Evolutionary conservation across 1,140 invertebrate species (phyloP).

Genomic region (Listronotus bonariensis): DNA sequence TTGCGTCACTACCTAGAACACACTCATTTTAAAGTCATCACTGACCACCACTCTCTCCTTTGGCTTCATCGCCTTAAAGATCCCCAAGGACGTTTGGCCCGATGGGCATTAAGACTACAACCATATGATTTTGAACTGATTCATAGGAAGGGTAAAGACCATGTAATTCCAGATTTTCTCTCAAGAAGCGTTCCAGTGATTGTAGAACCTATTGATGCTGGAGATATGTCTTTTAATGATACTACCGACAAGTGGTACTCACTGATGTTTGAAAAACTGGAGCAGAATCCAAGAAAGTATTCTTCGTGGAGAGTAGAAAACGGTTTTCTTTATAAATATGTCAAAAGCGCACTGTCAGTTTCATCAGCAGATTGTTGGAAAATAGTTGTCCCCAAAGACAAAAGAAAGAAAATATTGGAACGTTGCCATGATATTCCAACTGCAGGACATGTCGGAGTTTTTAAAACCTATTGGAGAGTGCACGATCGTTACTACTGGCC

Average conservation of each 20-base stretch:
- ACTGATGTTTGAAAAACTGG: constrained; percentile 1
- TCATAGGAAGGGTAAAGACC: neutral
- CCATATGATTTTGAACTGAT: neutral
- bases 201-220: neutral
- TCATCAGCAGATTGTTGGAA: constrained; percentile 8
- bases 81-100: too few relatives aligned
- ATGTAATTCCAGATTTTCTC: neutral
- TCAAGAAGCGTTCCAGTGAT: neutral
- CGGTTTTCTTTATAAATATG: constrained; percentile 10
- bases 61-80: too few relatives aligned
- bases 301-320: constrained; percentile 5
- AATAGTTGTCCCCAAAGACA: too few relatives aligned
- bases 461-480: constrained; percentile 16
- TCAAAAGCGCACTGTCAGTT: neutral
- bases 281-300: constrained; percentile 1
- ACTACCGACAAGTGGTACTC: constrained; percentile 8
- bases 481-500: constrained; percentile 22
- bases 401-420: constrained; percentile 11
- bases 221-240: neutral
- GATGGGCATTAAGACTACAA: too few relatives aligned
- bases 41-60: too few relatives aligned
- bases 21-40: too few relatives aligned
- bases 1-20: too few relatives aligned
- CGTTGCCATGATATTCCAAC: constrained; percentile 5
- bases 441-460: constrained; percentile 7